A percentile compares a stretch with the other conserved stretches of the same genome.
Evolutionary conservation across 1,140 invertebrate genomes (phyloP).

Genomic region (Zaprionus kolodkinae): DNA sequence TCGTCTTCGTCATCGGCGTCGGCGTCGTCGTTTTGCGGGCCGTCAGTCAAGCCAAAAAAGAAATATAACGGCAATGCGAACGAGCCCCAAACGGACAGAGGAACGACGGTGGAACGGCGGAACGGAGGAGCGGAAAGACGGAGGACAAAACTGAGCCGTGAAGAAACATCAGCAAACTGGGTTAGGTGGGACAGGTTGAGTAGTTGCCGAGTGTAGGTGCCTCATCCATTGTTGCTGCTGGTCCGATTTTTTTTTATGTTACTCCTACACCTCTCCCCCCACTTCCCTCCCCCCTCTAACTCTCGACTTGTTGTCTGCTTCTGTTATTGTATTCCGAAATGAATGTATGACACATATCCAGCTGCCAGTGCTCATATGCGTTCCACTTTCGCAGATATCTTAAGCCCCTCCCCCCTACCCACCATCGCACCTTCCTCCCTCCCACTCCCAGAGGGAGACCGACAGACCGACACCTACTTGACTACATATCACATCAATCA

Average conservation of each 20-base stretch:
- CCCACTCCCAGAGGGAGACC: not conserved
- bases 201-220: constrained; percentile 24
- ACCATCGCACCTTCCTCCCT: no score
- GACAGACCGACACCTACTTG: constrained; percentile 23
- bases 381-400: constrained; percentile 34
- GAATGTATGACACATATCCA: constrained; percentile 73
- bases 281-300: no score
- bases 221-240: constrained; percentile 52
- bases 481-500: constrained; percentile 30
- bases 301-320: constrained; percentile 54
- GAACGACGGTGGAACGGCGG: not conserved
- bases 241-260: not conserved
- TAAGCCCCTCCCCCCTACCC: constrained; percentile 9
- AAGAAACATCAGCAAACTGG: constrained; percentile 61
- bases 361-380: constrained; percentile 25
- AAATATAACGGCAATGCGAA: constrained; percentile 64
- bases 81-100: constrained; percentile 3
- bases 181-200: constrained; percentile 55
- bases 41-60: constrained; percentile 74
- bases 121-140: constrained; percentile 14
- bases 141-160: constrained; percentile 59
- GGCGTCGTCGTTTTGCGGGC: constrained; percentile 66
- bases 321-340: constrained; percentile 71
- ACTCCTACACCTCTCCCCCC: not conserved
- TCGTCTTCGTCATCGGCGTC: constrained; percentile 36